A percentile compares a stretch with the other conserved stretches of the same genome.
Evolutionary conservation across 2,888 invertebrate species (phyloP).

Genomic region (Netelia fuscicornis): DNA sequence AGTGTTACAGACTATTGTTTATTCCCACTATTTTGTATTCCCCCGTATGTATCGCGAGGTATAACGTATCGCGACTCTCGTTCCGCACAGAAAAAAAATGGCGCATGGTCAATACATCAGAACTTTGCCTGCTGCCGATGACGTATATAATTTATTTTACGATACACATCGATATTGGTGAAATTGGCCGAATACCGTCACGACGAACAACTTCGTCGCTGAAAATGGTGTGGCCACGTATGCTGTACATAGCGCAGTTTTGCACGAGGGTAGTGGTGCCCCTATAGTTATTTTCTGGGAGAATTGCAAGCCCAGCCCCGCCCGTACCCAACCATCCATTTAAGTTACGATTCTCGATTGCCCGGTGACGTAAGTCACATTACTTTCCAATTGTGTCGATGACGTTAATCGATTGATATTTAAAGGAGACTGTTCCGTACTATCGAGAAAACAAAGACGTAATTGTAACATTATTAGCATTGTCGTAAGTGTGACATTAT

Average conservation of each 20-base stretch:
- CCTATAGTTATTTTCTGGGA: neutral
- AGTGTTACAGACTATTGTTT: neutral
- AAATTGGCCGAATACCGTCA: conserved; percentile 33
- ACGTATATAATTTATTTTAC: conserved; percentile 63
- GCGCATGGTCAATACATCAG: conserved; percentile 18
- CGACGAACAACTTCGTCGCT: conserved; percentile 13
- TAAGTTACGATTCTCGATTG: conserved; percentile 43
- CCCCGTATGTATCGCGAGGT: neutral
- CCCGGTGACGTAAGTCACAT: conserved; percentile 61
- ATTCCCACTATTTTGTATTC: conserved; percentile 21
- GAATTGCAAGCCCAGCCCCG: neutral
- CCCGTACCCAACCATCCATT: conserved; percentile 24
- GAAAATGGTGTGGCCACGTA: neutral
- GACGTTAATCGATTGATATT: conserved; percentile 60
- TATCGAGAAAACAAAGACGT: conserved; percentile 32
- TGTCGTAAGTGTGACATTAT: neutral
- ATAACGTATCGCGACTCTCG: neutral
- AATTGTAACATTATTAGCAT: neutral
- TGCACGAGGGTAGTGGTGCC: neutral
- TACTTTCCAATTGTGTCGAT: conserved; percentile 35
- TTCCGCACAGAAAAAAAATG: conserved; percentile 23
- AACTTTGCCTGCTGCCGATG: conserved; percentile 51
- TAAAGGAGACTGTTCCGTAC: conserved; percentile 26
- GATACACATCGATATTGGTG: conserved; percentile 42
- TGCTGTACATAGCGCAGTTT: conserved; percentile 19